Conservation (phyloP, 2,888 invertebrate species). For the Platycheirus albimanus region DNA sequence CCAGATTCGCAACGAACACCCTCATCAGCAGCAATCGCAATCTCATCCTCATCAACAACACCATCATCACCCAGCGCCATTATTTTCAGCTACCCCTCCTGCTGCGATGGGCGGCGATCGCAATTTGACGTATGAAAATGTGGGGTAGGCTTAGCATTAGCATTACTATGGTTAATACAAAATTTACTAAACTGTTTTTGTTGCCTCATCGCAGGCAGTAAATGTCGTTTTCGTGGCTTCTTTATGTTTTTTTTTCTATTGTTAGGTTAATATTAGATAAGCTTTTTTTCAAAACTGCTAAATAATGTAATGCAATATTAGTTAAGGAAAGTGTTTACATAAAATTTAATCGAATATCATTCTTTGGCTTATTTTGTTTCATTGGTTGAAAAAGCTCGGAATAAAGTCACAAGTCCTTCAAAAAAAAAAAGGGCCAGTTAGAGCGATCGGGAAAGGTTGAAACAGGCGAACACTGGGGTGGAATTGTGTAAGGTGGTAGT, state of each 20-base stretch:
- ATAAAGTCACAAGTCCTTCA: too few relatives aligned
- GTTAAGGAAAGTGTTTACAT: constrained; percentile 70
- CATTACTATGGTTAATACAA: constrained; percentile 1
- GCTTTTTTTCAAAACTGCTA: constrained; percentile 63
- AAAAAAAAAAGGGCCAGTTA: too few relatives aligned
- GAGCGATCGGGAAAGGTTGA: too few relatives aligned
- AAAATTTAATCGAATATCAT: constrained; percentile 56
- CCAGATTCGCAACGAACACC: constrained; percentile 79
- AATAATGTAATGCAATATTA: constrained; percentile 70
- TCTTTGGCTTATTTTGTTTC: constrained; percentile 15
- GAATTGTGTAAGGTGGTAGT: too few relatives aligned
- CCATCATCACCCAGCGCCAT: constrained; percentile 80
- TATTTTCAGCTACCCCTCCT: constrained; percentile 78
- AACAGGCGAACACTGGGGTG: too few relatives aligned
- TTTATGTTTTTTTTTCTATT: constrained; percentile 24
- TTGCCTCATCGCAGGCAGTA: constrained; percentile 47
- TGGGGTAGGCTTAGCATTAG: constrained; percentile 78
- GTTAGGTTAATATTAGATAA: constrained; percentile 41
- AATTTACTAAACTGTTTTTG: constrained; percentile 56
- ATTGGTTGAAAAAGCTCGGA: too few relatives aligned
- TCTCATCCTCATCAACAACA: constrained; percentile 79
- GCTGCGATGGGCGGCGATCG: constrained; percentile 80
- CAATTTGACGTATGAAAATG: constrained; percentile 81
- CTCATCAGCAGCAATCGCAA: constrained; percentile 78
- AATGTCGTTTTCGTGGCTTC: constrained; percentile 54